Evolutionary conservation across 2,888 invertebrate species (phyloP), one percentile per base, ranked within the genome.

Genomic region (Tipula vernalis): DNA sequence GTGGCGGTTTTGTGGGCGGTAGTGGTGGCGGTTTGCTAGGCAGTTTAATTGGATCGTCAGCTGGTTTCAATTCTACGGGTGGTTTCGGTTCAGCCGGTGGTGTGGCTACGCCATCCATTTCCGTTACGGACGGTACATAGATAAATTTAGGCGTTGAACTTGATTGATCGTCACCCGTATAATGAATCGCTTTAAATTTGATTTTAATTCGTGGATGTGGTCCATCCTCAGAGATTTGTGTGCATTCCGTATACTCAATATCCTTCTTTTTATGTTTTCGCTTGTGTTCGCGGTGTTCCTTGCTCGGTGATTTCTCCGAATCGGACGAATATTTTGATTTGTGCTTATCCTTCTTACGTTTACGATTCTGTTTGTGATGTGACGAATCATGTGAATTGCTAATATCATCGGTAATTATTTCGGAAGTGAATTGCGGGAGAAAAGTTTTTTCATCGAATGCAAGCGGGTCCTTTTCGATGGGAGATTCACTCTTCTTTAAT

Each of bases 191-290:
- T 88, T 91, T 91, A 51, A 92, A 91, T 88, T 96, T 96, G 86
- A 96, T 96, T 87, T 96, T 96, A 87, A 96, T 96, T 90, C 96
- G 94, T 39, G 96, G 95, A 91, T 95, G 95, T 36, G 94, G 94
- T 86, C 90, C 89, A 2, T 93, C 92, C 1, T 92, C 92, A 88
- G 93, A 92, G 87, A 92, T 92, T 88, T 89, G 89, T 84, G 91
- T 90, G 1, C 88, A 87, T 71, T 90, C 90, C 41, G 92, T 92
- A 89, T 92, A 92, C 87, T 93, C 93, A 88, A 94, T 91, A 89
- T 95, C 95, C 91, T 96, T 96, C 93, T 95, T 95, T 93, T 96
- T 96, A 88, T 96, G 93, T 89, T 96, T 96, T 71, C 96, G 93
- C 90, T 96, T 96, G 89, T 96, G 95, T 71, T 71, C 71, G 0